These are phyloP conservation scores for Equus quagga DNA, from an alignment of 2,113 vertebrate species.

Conservation along the genomic window DNA sequence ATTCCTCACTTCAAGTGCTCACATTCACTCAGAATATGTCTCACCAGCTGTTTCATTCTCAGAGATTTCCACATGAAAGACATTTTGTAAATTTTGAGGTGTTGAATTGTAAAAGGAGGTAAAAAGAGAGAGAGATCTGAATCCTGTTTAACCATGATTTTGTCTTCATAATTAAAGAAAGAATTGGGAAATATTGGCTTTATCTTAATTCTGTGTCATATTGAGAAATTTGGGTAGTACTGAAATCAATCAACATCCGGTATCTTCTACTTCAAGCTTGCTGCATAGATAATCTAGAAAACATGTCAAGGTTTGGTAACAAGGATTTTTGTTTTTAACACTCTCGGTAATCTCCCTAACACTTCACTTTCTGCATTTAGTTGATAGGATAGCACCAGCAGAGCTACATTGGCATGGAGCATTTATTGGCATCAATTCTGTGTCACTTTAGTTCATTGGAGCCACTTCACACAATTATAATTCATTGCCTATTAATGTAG, in stretches of 20 bases:
- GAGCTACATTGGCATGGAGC: too few species aligned
- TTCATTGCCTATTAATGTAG: fast-evolving
- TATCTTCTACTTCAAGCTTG: background rate
- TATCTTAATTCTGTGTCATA: background rate
- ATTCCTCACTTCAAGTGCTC: background rate
- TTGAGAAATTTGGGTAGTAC: background rate
- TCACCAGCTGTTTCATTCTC: fast-evolving
- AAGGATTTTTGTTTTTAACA: background rate
- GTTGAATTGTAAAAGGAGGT: background rate
- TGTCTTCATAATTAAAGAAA: background rate
- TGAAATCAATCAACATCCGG: background rate
- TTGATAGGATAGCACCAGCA: fast-evolving
- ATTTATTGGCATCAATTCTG: fast-evolving
- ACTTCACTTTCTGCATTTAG: background rate
- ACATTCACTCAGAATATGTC: fast-evolving
- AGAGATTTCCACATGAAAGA: background rate
- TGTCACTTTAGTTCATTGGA: background rate
- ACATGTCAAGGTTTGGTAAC: background rate
- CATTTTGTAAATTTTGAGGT: background rate
- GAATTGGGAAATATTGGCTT: too few species aligned
- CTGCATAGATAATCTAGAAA: background rate
- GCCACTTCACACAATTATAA: too few species aligned
- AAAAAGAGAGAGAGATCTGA: background rate
- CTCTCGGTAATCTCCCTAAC: background rate
- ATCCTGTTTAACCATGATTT: background rate